Evolutionary conservation across 2,888 invertebrate genomes (phyloP).

Genomic region (Lumbricus terrestris): DNA sequence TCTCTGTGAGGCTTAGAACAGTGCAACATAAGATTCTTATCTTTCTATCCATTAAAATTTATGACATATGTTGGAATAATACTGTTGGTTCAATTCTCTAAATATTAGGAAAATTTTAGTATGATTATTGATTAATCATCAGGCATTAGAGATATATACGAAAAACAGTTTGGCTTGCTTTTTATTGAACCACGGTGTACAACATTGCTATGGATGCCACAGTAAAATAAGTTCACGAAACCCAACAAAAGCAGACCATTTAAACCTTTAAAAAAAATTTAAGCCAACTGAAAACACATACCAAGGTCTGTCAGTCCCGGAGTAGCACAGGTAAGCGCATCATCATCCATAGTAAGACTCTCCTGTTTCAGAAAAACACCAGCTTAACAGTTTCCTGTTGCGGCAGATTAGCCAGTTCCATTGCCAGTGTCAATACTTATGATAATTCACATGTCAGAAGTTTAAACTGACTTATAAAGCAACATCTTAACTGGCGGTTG

Average conservation of each 20-base stretch:
- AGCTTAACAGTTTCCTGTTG: neutral
- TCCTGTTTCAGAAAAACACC: neutral
- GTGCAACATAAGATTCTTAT: too few relatives aligned
- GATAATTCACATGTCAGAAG: neutral
- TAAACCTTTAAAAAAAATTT: neutral
- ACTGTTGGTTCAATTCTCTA: too few relatives aligned
- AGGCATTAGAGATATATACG: too few relatives aligned
- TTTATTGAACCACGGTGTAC: too few relatives aligned
- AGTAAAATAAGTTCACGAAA: neutral
- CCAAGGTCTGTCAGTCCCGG: neutral
- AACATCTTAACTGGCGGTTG: neutral
- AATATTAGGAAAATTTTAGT: too few relatives aligned
- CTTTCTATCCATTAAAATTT: neutral
- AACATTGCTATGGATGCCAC: too few relatives aligned
- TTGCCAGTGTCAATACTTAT: neutral
- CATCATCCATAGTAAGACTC: neutral
- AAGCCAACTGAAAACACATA: neutral
- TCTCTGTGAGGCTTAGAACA: neutral
- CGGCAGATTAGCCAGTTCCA: neutral
- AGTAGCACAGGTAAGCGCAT: neutral
- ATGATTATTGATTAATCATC: too few relatives aligned
- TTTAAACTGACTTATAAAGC: neutral
- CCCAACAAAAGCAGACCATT: neutral
- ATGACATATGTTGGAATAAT: too few relatives aligned
- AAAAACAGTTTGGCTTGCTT: too few relatives aligned